Evolutionary conservation across 2,113 vertebrate genomes (phyloP).

Genomic region (Petrocephalus microphthalmus): DNA sequence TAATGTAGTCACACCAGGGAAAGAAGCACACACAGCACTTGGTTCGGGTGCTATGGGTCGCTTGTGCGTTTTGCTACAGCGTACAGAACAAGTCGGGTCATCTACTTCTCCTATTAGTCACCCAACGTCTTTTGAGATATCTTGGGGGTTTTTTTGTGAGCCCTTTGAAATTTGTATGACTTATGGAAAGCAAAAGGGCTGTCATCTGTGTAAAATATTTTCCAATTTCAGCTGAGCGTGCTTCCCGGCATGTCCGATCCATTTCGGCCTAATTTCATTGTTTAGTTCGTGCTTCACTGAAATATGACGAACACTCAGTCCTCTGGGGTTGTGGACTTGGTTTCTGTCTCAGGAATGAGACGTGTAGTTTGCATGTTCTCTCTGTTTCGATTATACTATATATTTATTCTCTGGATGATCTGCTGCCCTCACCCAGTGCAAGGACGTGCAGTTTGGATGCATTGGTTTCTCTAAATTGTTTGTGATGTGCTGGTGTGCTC

Average conservation of each 20-base stretch:
- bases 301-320: background rate
- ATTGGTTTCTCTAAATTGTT: background rate
- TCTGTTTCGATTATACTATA: background rate
- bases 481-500: background rate
- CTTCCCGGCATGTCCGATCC: background rate
- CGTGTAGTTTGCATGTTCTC: background rate
- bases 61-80: background rate
- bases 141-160: background rate
- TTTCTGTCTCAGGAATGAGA: background rate
- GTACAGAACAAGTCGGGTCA: background rate
- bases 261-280: background rate
- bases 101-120: background rate
- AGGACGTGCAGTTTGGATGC: background rate
- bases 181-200: background rate
- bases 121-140: background rate
- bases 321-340: background rate
- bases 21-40: background rate
- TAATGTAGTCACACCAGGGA: background rate
- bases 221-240: background rate
- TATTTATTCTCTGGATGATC: background rate
- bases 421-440: background rate
- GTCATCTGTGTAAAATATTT: background rate
- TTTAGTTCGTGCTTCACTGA: background rate
- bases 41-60: background rate
- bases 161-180: background rate